Evolutionary conservation across 1,140 invertebrate species (phyloP).

Genomic region (Mylabris phalerata): DNA sequence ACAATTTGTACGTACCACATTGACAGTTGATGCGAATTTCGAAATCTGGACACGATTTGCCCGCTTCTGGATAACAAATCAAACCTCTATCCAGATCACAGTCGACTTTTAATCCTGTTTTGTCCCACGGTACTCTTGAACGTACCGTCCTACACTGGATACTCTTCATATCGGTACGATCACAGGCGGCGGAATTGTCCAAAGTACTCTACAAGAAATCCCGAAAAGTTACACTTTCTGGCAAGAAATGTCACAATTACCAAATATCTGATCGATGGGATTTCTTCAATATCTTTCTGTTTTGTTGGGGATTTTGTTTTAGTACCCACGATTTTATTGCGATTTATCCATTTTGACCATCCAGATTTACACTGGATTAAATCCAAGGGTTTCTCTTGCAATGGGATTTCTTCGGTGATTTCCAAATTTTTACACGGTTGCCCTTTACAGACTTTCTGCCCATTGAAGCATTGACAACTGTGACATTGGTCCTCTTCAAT

Average conservation of each 20-base stretch:
- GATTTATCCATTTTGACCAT: conserved; percentile 72
- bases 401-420: conserved; percentile 17
- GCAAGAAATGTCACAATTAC: background rate
- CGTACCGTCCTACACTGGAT: conserved; percentile 67
- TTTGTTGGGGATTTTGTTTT: conserved; percentile 29
- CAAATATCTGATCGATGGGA: conserved; percentile 41
- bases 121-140: conserved; percentile 54
- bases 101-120: conserved; percentile 63
- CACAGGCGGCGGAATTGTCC: conserved; percentile 48
- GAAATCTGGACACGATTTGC: conserved; percentile 56
- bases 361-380: conserved; percentile 51
- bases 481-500: conserved; percentile 69
- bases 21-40: conserved; percentile 65
- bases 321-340: conserved; percentile 42
- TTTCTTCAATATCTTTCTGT: conserved; percentile 53
- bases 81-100: conserved; percentile 68
- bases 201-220: conserved; percentile 34
- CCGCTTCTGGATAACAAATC: conserved; percentile 49
- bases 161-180: conserved; percentile 53
- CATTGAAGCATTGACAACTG: conserved; percentile 65
- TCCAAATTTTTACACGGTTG: conserved; percentile 49
- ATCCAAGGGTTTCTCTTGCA: conserved; percentile 31
- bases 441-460: conserved; percentile 61
- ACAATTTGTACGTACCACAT: conserved; percentile 42
- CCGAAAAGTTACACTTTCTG: background rate